Evolutionary conservation across 2,797 vertebrate genomes (phyloP), one percentile per base, ranked within the genome.

Genomic region (Macrochelys suwanniensis): DNA sequence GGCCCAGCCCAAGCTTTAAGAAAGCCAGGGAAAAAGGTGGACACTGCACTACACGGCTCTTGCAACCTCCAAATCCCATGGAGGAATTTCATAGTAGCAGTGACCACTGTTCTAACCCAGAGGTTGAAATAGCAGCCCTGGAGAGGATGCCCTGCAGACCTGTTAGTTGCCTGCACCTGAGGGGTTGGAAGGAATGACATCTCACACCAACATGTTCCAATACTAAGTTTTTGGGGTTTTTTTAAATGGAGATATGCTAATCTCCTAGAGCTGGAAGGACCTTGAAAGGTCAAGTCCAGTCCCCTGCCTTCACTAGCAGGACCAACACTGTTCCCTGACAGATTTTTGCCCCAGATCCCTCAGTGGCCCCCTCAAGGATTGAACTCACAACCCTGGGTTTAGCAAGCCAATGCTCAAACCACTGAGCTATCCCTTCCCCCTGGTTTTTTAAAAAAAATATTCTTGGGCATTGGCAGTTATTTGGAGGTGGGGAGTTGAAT

Each of bases 101-200:
- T 79, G 59, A 51, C 47, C 42, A 33, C 37, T 45, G 45, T 49
- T 84, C 23, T 79, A 88, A 57, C 85, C 53, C n/a, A 2, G 25
- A 90, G 47, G 13, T 45, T 93, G 86, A 42, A 88, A 88, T 61
- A 68, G 17, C 4, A 37, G 65, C n/a, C 0, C 45, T 37, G 23
- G 5, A 84, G 82, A 45, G 10, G 3, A 7, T 68, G 2, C 59
- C 1, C 74, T 93, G 94, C 59, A 21, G 54, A 42, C 25, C 23
- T 11, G 2, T 79, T 2, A 19, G 9, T 53, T 82, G 4, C 45
- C 61, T n/a, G 31, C 78, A 10, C 68, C 68, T 68, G 49, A 77
- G 11, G 17, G 37, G 50, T 19, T 86, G 79, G 87, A 95, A 92
- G 25, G 68, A 61, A 61, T 61, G 31, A 61, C 31, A 17, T 68